Base-by-base conservation (phyloP, 1,140 invertebrate species). In the Sarcophaga bullata region DNA sequence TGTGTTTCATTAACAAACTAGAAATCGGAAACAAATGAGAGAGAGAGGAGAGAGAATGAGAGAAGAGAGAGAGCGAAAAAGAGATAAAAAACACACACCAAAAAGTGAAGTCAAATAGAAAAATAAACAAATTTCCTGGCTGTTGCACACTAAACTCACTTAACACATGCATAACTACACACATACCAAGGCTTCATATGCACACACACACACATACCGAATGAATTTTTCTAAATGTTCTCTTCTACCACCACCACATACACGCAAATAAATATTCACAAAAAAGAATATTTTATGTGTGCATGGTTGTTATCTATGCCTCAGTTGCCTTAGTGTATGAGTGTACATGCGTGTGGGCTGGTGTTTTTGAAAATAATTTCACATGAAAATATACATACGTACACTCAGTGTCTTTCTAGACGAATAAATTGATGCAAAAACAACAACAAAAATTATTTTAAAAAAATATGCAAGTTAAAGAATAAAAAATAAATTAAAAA, bases 61-160 rank as follows among this genome's bases (percentile, higher is more conserved):
- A n/a, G n/a, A n/a, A 37, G 25, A 37, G 25, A 37, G 25, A 37
- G 1, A 37, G 25, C n/a, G n/a, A n/a, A n/a, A n/a, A n/a, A 37
- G 25, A 37, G 25, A 37, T 4, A 37, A 37, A 37, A 37, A 37
- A 37, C n/a, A 37, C 4, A 68, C 62, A 68, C 62, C 62, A 25
- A 68, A 68, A 68, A 68, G 62, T 19, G 17, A 68, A 68, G 62
- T 68, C 62, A 68, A 68, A 68, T 25, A 68, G 62, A 68, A 68
- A 68, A 68, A 68, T 68, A 68, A 68, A 68, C 62, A 68, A 68
- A 68, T 68, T 68, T 68, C 19, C 62, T 68, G 19, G n/a, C 62
- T 68, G 17, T 9, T 68, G 62, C 17, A 68, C 62, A 68, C 17
- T 25, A 62, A 62, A 62, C n/a, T 19, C 62, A 25, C 54, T 58